A percentile compares a stretch with the other conserved stretches of the same genome.
Conservation (phyloP, 2,888 invertebrate genomes). For the Drosophila longiperda region DNA sequence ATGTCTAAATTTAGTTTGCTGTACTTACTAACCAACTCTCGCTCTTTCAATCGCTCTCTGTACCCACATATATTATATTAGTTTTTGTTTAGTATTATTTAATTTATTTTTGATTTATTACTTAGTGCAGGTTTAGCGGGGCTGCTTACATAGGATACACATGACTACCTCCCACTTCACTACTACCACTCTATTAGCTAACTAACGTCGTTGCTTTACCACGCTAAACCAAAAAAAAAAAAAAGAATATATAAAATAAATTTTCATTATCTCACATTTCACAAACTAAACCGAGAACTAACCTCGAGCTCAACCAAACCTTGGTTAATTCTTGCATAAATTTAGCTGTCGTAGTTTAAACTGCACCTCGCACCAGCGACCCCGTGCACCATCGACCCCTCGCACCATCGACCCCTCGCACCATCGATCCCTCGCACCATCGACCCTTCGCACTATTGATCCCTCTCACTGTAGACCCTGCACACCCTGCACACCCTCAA, state of each 20-base stretch:
- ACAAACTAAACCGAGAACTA: conserved; percentile 5
- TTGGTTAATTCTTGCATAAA: conserved; percentile 18
- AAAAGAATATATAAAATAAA: neutral
- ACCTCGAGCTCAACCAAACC: conserved; percentile 16
- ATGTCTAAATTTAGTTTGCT: conserved; percentile 36
- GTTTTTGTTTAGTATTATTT: neutral
- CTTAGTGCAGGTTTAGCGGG: conserved; percentile 36
- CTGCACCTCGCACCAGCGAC: neutral
- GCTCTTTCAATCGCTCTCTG: conserved; percentile 15
- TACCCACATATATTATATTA: neutral
- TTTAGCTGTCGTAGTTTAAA: conserved; percentile 34
- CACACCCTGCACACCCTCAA: too few relatives aligned
- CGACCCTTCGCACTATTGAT: neutral
- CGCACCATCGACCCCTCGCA: too few relatives aligned
- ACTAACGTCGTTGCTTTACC: conserved; percentile 26
- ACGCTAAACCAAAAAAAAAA: conserved; percentile 23
- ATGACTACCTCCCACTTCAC: neutral
- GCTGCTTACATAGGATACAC: conserved; percentile 28
- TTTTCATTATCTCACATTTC: conserved; percentile 31
- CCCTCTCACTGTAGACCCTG: neutral
- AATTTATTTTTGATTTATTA: conserved; percentile 7
- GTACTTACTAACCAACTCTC: conserved; percentile 32
- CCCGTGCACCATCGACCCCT: neutral
- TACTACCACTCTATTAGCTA: neutral
- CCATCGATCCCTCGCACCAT: neutral